Percentiles rank a stretch among this genome's conserved stretches.
Conservation (phyloP, 1,140 invertebrate genomes). For the Antheraea mylitta region DNA sequence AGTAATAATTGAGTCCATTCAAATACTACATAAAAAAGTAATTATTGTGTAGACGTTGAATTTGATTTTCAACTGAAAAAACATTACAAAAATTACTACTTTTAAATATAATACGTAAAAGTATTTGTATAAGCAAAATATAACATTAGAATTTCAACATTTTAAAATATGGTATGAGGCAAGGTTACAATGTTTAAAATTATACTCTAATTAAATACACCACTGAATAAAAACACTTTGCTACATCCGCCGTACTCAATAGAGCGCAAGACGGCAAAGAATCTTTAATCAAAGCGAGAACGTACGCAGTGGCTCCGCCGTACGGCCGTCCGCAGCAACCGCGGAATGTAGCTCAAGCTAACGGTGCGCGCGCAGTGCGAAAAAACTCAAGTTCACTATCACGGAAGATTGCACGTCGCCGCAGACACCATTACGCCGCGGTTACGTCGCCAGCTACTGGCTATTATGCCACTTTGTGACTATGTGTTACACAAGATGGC, state of each 20-base stretch:
- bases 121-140: neutral
- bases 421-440: constrained; percentile 53
- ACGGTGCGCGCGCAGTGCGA: constrained; percentile 61
- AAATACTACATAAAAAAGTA: too few species aligned
- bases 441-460: constrained; percentile 62
- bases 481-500: constrained; percentile 56
- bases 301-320: constrained; percentile 42
- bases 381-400: constrained; percentile 77
- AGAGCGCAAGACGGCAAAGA: constrained; percentile 5
- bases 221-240: neutral
- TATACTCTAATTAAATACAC: neutral
- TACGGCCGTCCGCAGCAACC: constrained; percentile 45
- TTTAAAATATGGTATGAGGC: neutral
- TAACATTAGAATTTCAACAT: neutral
- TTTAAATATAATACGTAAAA: too few species aligned
- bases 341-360: constrained; percentile 72
- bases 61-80: too few species aligned
- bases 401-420: constrained; percentile 67
- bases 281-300: neutral
- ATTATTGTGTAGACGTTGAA: too few species aligned
- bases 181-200: neutral
- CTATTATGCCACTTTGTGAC: constrained; percentile 61
- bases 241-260: neutral
- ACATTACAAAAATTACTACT: too few species aligned
- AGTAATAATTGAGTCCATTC: too few species aligned